A percentile compares a stretch with the other conserved stretches of the same genome.
These are phyloP conservation scores for Drosophila dives DNA, from an alignment of 2,888 invertebrate genomes.

Conservation along the genomic window DNA sequence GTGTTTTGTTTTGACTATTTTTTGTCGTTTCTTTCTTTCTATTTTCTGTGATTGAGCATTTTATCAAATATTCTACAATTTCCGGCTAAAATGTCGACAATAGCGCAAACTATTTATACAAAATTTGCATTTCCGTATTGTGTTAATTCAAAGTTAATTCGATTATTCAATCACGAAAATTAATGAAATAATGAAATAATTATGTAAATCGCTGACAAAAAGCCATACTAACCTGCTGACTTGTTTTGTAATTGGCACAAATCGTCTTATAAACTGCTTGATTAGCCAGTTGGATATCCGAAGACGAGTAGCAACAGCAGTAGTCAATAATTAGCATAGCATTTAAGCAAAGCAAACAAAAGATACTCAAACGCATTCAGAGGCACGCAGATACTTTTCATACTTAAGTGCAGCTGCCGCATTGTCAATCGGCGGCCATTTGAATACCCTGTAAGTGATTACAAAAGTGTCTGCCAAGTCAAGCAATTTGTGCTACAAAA, in stretches of 20 bases:
- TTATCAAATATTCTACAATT: constrained; percentile 56
- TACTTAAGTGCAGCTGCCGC: constrained; percentile 41
- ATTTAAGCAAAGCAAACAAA: constrained; percentile 48
- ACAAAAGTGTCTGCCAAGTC: not conserved
- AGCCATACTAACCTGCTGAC: constrained; percentile 7
- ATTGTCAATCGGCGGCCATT: constrained; percentile 23
- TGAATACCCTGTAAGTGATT: constrained; percentile 8
- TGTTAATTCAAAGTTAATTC: constrained; percentile 14
- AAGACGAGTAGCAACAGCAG: constrained; percentile 49
- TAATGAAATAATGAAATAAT: constrained; percentile 22
- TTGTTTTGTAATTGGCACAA: constrained; percentile 51
- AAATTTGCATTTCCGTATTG: constrained; percentile 42
- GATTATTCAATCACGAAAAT: constrained; percentile 16
- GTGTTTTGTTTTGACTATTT: not conserved
- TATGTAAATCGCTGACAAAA: constrained; percentile 31
- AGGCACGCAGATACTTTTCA: constrained; percentile 15
- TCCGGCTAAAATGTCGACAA: constrained; percentile 52
- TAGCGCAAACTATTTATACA: not conserved
- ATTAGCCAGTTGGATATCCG: constrained; percentile 28
- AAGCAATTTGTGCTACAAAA: not conserved
- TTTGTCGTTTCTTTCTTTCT: constrained; percentile 2
- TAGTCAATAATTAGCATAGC: constrained; percentile 46
- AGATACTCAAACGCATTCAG: constrained; percentile 19
- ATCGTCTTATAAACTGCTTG: constrained; percentile 46
- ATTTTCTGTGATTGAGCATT: constrained; percentile 39